Conservation (phyloP, 2,888 invertebrate genomes). For the Osmoderma eremita region DNA sequence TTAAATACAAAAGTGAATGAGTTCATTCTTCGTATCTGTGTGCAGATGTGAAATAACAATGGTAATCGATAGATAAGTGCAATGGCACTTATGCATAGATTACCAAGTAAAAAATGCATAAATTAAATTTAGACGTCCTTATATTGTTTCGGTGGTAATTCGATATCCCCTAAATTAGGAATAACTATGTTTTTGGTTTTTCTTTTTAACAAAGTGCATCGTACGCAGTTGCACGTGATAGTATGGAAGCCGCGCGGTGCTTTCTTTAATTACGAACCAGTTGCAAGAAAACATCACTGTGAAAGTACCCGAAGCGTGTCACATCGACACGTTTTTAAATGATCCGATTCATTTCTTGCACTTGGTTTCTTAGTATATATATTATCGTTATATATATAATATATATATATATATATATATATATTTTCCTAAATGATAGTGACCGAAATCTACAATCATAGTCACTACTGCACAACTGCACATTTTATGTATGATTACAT, state of each 20-base stretch:
- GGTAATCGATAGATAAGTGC: too few species aligned
- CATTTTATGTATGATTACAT: constrained; percentile 47
- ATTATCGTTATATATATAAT: constrained; percentile 26
- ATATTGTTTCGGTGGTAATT: constrained; percentile 47
- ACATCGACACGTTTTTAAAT: too few species aligned
- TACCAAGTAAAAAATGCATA: neutral
- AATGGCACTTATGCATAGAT: neutral
- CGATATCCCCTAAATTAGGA: constrained; percentile 41
- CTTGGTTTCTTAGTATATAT: constrained; percentile 30
- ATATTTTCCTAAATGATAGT: constrained; percentile 52
- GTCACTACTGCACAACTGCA: constrained; percentile 59
- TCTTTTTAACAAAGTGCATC: constrained; percentile 59
- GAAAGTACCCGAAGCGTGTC: too few species aligned
- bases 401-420: constrained; percentile 31
- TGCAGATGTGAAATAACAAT: too few species aligned
- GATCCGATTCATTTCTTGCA: constrained; percentile 28
- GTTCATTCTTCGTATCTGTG: neutral
- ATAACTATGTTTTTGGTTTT: constrained; percentile 22
- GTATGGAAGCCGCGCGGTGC: constrained; percentile 59
- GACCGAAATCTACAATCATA: constrained; percentile 54
- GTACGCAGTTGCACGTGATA: constrained; percentile 57
- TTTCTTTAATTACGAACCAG: constrained; percentile 40
- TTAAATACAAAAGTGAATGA: constrained; percentile 17
- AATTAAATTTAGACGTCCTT: constrained; percentile 37
- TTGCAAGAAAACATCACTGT: constrained; percentile 18